These are phyloP conservation scores for Trachelus iudaicus DNA, from an alignment of 2,888 invertebrate genomes.

Conservation along the genomic window DNA sequence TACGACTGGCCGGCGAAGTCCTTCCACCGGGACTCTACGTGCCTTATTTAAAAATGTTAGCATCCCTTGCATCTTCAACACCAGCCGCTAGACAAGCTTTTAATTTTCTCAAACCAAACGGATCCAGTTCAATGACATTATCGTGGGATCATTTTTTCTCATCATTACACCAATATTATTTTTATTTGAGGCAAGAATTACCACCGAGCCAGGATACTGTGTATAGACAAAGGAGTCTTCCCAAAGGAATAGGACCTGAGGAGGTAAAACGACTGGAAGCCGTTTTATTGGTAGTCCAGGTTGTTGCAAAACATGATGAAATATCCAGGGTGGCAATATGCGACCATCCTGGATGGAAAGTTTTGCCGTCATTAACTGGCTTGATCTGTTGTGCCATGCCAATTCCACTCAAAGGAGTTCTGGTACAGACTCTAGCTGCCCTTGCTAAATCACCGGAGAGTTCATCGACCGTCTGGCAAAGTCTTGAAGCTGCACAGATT, in stretches of 20 bases:
- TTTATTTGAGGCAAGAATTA: conserved; percentile 77
- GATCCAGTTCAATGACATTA: conserved; percentile 69
- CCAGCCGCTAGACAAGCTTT: conserved; percentile 84
- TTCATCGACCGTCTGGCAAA: conserved; percentile 86
- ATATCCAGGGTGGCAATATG: conserved; percentile 84
- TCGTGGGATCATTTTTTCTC: conserved; percentile 89
- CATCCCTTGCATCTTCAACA: conserved; percentile 80
- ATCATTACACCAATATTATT: conserved; percentile 80
- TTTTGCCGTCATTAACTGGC: conserved; percentile 82
- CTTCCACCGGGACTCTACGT: conserved; percentile 86
- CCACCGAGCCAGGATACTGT: conserved; percentile 75
- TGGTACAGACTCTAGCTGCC: conserved; percentile 82
- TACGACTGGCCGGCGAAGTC: conserved; percentile 87
- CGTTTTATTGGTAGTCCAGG: conserved; percentile 81
- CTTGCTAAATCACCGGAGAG: conserved; percentile 82
- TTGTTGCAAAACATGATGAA: conserved; percentile 83
- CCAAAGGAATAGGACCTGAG: conserved; percentile 78
- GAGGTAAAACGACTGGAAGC: conserved; percentile 88
- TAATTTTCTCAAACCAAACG: conserved; percentile 79
- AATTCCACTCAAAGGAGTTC: conserved; percentile 84
- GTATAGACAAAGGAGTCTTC: conserved; percentile 70
- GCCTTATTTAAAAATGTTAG: conserved; percentile 88
- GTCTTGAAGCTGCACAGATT: conserved; percentile 84
- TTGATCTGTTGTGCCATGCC: conserved; percentile 90
- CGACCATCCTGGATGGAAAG: conserved; percentile 90